phyloP scores from a whole-genome alignment of 1,140 invertebrate genomes.

The Cydia pomonella region DNA sequence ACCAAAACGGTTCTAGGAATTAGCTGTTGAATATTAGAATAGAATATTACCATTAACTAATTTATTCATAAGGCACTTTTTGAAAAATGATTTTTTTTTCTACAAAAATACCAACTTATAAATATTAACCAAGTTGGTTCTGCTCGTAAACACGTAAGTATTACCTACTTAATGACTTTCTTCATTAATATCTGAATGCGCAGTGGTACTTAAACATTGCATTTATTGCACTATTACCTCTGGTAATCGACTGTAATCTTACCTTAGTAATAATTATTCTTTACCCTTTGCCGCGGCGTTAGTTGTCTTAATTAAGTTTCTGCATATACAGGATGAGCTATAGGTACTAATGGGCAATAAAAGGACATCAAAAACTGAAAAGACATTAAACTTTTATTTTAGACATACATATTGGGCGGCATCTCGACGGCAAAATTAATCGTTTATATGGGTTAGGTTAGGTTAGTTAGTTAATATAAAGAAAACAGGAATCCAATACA shows the following conservation, averaged over 20 bases:
- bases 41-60: too few species aligned
- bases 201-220: not conserved
- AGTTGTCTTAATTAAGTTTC: conserved; percentile 24
- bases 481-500: too few species aligned
- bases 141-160: not conserved
- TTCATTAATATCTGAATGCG: not conserved
- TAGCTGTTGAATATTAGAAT: too few species aligned
- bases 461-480: too few species aligned
- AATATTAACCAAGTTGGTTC: not conserved
- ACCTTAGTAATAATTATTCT: conserved; percentile 8
- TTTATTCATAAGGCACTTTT: too few species aligned
- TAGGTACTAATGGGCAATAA: not conserved
- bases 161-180: not conserved
- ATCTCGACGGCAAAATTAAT: too few species aligned
- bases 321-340: not conserved
- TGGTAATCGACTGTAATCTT: not conserved
- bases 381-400: too few species aligned
- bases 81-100: too few species aligned
- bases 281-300: conserved; percentile 7
- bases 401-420: too few species aligned
- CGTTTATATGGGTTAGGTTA: too few species aligned
- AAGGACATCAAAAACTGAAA: not conserved
- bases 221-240: conserved; percentile 12
- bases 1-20: too few species aligned
- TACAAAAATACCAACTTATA: too few species aligned